phyloP scores from a whole-genome alignment of 2,888 invertebrate species.

The Strigamia maritima region DNA sequence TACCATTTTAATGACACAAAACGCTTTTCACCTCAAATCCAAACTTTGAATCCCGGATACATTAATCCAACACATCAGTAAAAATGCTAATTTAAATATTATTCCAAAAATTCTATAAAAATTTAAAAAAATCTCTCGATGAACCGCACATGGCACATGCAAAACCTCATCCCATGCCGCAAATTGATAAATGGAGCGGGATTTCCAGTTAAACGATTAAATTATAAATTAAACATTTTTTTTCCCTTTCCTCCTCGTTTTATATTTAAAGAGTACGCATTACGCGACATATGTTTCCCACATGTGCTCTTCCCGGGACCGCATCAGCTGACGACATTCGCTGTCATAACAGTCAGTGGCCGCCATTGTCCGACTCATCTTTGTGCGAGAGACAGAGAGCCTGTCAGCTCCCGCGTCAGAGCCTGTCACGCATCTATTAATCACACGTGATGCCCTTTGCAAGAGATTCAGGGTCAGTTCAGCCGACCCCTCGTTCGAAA shows the following conservation, averaged over 20 bases:
- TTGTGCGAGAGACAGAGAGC: not conserved
- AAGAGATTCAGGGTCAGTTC: not conserved
- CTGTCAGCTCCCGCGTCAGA: not conserved
- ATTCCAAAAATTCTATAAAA: not conserved
- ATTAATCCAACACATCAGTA: no score
- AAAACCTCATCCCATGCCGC: not conserved
- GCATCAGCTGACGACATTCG: conserved; percentile 22
- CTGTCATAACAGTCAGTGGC: conserved; percentile 13
- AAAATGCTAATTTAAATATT: no score
- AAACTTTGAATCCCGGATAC: no score
- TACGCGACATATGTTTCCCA: not conserved
- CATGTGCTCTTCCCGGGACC: not conserved
- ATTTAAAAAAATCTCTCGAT: not conserved
- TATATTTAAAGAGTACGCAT: not conserved
- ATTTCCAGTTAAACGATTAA: not conserved
- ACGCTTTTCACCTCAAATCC: no score
- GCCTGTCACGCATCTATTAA: conserved; percentile 21
- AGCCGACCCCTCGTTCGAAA: not conserved
- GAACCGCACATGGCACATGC: not conserved
- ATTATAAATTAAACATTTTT: conserved; percentile 29
- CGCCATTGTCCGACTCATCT: conserved; percentile 5
- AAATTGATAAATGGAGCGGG: not conserved
- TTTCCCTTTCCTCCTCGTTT: not conserved
- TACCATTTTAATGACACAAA: no score
- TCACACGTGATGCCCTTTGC: conserved; percentile 19